These are phyloP conservation scores for Argyresthia albistria DNA, from an alignment of 2,888 invertebrate genomes.

Conservation along the genomic window DNA sequence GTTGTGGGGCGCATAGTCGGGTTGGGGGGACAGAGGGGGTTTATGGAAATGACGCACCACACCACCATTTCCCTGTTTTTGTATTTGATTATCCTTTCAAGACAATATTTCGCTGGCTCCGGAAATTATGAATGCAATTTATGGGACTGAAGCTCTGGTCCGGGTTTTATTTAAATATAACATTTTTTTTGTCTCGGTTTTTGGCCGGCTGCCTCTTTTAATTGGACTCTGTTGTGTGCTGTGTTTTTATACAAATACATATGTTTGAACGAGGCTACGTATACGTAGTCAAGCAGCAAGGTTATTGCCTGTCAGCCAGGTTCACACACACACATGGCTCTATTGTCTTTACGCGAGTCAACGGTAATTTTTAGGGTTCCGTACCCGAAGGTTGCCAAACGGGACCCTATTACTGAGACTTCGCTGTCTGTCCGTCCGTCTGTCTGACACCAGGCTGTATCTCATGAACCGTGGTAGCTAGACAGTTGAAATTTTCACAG, in stretches of 20 bases:
- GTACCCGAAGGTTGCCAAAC: too few relatives aligned
- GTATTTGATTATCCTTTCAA: slow-evolving; percentile 74
- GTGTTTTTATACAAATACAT: neutral
- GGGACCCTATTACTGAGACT: too few relatives aligned
- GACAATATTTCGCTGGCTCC: slow-evolving; percentile 70
- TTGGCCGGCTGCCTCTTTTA: slow-evolving; percentile 58
- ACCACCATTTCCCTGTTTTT: slow-evolving; percentile 70
- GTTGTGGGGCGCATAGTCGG: slow-evolving; percentile 48
- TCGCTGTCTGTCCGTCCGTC: too few relatives aligned
- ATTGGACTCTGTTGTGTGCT: slow-evolving; percentile 29
- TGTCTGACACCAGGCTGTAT: too few relatives aligned
- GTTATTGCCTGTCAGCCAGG: too few relatives aligned
- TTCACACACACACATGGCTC: too few relatives aligned
- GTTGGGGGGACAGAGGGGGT: slow-evolving; percentile 36
- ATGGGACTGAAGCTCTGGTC: slow-evolving; percentile 57
- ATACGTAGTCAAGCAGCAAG: too few relatives aligned
- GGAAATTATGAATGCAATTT: slow-evolving; percentile 72
- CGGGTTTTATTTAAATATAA: slow-evolving; percentile 65
- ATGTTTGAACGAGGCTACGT: neutral
- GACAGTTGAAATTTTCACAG: too few relatives aligned
- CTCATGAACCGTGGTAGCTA: too few relatives aligned
- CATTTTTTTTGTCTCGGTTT: slow-evolving; percentile 41
- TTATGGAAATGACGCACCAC: slow-evolving; percentile 72
- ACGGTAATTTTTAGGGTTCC: too few relatives aligned
- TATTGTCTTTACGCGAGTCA: too few relatives aligned